phyloP scores from a whole-genome alignment of 2,797 vertebrate genomes.

The Pangasius mekongensis region DNA sequence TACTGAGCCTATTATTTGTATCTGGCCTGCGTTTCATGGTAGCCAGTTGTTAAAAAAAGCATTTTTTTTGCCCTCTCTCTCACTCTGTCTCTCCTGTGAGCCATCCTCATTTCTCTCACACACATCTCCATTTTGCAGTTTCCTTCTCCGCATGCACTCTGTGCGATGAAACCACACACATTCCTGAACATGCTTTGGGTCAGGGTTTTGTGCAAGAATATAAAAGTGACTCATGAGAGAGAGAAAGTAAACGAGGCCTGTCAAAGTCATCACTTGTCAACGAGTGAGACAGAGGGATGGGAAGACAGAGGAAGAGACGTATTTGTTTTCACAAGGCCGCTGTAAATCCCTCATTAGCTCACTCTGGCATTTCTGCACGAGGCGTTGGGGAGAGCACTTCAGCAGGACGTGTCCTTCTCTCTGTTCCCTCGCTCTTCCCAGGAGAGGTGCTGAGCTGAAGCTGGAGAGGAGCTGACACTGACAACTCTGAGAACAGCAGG shows the following conservation, averaged over 20 bases:
- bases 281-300: conserved; percentile 55
- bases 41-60: conserved; percentile 62
- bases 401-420: conserved; percentile 11
- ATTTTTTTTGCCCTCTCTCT: conserved; percentile 27
- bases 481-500: conserved; percentile 58
- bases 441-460: conserved; percentile 34
- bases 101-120: conserved; percentile 35
- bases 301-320: conserved; percentile 58
- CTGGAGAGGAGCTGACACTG: conserved; percentile 47
- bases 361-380: conserved; percentile 54
- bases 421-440: conserved; percentile 18
- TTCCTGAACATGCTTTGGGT: conserved; percentile 39
- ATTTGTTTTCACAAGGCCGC: conserved; percentile 64
- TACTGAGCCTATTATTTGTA: conserved; percentile 53
- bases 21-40: conserved; percentile 43
- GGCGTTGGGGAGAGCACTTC: conserved; percentile 24
- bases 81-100: conserved; percentile 19
- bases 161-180: conserved; percentile 46
- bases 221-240: conserved; percentile 27
- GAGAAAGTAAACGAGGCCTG: conserved; percentile 35
- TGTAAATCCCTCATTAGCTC: conserved; percentile 67
- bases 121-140: conserved; percentile 38
- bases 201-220: conserved; percentile 35
- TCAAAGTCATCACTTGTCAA: conserved; percentile 38
- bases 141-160: conserved; percentile 8